Base-by-base conservation (phyloP, 2,888 invertebrate species). In the Drosophila neotestacea region DNA sequence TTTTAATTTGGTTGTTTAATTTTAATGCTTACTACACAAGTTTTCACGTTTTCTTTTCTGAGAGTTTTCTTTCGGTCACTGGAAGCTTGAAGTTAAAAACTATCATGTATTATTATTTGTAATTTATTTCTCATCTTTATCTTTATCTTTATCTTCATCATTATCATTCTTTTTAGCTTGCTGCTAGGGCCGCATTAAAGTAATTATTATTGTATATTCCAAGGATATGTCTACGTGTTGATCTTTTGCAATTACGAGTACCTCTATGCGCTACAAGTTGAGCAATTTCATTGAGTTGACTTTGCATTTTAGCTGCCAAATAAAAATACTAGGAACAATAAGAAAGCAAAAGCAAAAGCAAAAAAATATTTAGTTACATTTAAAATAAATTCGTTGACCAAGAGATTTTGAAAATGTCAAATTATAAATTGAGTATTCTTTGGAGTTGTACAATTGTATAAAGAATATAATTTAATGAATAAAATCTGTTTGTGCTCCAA, bases 141-240 rank as follows among this genome's bases (percentile, higher is more conserved):
- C 16, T 16, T 16, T 50, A 55, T 69, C n/a, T n/a, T n/a, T n/a
- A n/a, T n/a, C n/a, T n/a, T n/a, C 52, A 52, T 63, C 2, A 22
- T 22, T 2, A 22, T 22, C 22, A 22, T 22, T 22, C 3, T 36
- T 34, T 64, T 55, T 22, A 59, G 56, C 54, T 64, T 50, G 62
- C 62, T 85, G 88, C 88, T 80, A 80, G 71, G 73, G 77, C 85
- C 68, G 88, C 88, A 85, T 79, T 90, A 90, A 89, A 90, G 89
- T 89, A 87, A 76, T 79, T 85, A 85, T 87, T 87, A 87, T 87
- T 87, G 86, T 87, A 88, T 87, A 86, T 87, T 86, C 76, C 85
- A 90, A 90, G 90, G 91, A 91, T 91, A 91, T 91, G 91, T 90
- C 90, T 91, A 90, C 90, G 91, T 89, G 87, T 90, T 89, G 85